Percentiles rank a stretch among this genome's conserved stretches.
Conservation (phyloP, 2,888 invertebrate species). For the Spatulosminthurus flaviceps region DNA sequence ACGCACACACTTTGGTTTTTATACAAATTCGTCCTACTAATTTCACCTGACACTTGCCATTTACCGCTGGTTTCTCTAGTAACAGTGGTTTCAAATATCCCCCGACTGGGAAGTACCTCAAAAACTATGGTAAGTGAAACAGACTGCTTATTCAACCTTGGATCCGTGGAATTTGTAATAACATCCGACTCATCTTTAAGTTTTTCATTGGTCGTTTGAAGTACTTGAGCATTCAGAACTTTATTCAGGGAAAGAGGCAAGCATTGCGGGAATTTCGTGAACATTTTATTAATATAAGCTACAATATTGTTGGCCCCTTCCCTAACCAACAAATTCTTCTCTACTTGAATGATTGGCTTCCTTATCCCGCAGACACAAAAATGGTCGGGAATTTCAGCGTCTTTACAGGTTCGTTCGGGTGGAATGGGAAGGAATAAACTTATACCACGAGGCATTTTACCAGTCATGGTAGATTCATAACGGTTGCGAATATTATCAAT, state of each 20-base stretch:
- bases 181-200: neutral
- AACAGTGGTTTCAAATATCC: conserved; percentile 28
- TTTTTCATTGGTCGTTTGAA: neutral
- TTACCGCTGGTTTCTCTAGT: conserved; percentile 19
- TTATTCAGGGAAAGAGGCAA: conserved; percentile 72
- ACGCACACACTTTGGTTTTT: conserved; percentile 47
- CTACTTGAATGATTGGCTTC: conserved; percentile 69
- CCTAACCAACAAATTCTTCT: conserved; percentile 70
- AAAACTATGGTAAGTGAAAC: conserved; percentile 25
- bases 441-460: conserved; percentile 69
- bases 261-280: conserved; percentile 72
- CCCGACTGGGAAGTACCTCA: conserved; percentile 18
- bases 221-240: conserved; percentile 73
- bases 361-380: conserved; percentile 89
- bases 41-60: conserved; percentile 38
- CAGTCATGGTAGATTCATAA: conserved; percentile 47
- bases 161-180: neutral
- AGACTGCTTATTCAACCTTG: neutral
- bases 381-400: conserved; percentile 81
- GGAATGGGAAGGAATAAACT: conserved; percentile 83
- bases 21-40: conserved; percentile 47
- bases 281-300: conserved; percentile 73
- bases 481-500: conserved; percentile 63
- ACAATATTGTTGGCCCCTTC: conserved; percentile 74
- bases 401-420: conserved; percentile 76